Base-by-base conservation (phyloP, 2,113 vertebrate genomes). In the Cyanocitta stelleri region DNA sequence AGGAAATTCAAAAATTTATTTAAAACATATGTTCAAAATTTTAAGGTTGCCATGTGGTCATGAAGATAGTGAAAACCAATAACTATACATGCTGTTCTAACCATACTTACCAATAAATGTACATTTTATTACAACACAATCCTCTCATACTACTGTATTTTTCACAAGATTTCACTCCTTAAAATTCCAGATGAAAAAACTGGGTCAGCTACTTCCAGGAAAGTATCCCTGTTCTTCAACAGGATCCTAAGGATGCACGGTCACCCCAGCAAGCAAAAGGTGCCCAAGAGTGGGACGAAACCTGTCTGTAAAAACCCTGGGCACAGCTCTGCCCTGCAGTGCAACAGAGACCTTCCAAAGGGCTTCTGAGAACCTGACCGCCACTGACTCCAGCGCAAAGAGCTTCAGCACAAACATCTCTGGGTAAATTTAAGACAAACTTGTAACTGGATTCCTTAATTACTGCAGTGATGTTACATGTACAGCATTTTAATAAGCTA, bases 311-410 rank as follows among this genome's bases (percentile, higher is more conserved):
- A 32, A 84, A 89, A 2, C 11, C 13, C 32, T 16, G 63, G 51
- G 26, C 18, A 43, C 49, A 76, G 39, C 33, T 85, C 35, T 6
- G 14, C 33, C 35, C 74, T 24, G 37, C 33, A 87, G 68, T 24
- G 82, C 46, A 78, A 18, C 16, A 37, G 11, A 16, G 37, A 56
- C 11, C 55, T 54, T 16, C 2, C 17, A 32, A 43, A 49, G n/a
- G 21, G 37, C n/a, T 58, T 24, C 80, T 30, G 22, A 0, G 1
- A 61, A 48, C 22, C 0, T 0, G 4, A 21, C 37, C 37, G 43
- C 9, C 55, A 43, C 27, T 11, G 49, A 79, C 71, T 63, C 6
- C 33, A 24, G 52, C 3, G 19, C 16, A 24, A 29, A 41, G 29
- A 35, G 21, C 17, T 83, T 35, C 63, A 56, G 27, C 18, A 51